Percentiles rank a stretch among this genome's conserved stretches.
These are phyloP conservation scores for Channallabes apus DNA, from an alignment of 2,797 vertebrate species.

Conservation along the genomic window DNA sequence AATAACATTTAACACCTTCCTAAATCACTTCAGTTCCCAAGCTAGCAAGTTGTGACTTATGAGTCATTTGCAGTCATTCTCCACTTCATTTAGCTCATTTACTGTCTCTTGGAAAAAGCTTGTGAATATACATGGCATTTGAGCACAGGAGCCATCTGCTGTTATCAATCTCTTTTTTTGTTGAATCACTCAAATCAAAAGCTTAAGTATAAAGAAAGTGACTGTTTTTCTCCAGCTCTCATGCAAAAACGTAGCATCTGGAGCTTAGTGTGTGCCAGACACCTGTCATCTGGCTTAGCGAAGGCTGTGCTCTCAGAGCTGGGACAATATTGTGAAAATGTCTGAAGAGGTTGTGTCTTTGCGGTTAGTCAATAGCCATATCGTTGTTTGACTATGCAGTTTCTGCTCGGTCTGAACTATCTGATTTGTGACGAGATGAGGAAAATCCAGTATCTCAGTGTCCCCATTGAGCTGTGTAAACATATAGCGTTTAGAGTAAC, in stretches of 20 bases:
- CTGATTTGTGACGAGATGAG: constrained; percentile 5
- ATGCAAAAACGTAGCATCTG: constrained; percentile 28
- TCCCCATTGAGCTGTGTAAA: constrained; percentile 37
- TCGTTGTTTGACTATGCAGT: constrained; percentile 34
- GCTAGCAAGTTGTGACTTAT: neutral
- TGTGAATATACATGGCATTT: neutral
- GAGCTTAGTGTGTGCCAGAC: constrained; percentile 39
- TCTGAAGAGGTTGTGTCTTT: constrained; percentile 8
- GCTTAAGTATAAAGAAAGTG: neutral
- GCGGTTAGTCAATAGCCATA: constrained; percentile 40
- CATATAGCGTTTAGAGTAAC: constrained; percentile 9
- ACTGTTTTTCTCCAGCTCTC: constrained; percentile 29
- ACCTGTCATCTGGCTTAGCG: constrained; percentile 47
- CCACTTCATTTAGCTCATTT: neutral
- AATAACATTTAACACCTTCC: neutral
- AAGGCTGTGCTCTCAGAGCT: neutral
- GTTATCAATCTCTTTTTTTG: constrained; percentile 26
- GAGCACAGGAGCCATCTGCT: constrained; percentile 28
- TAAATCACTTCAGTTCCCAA: neutral
- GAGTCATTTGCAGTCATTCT: neutral
- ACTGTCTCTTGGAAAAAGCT: neutral
- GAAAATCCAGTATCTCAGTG: neutral
- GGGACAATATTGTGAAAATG: constrained; percentile 24
- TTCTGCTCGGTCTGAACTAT: constrained; percentile 26
- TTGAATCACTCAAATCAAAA: constrained; percentile 23